Conservation (phyloP, 2,113 vertebrate species). For the Piprites chloris region DNA sequence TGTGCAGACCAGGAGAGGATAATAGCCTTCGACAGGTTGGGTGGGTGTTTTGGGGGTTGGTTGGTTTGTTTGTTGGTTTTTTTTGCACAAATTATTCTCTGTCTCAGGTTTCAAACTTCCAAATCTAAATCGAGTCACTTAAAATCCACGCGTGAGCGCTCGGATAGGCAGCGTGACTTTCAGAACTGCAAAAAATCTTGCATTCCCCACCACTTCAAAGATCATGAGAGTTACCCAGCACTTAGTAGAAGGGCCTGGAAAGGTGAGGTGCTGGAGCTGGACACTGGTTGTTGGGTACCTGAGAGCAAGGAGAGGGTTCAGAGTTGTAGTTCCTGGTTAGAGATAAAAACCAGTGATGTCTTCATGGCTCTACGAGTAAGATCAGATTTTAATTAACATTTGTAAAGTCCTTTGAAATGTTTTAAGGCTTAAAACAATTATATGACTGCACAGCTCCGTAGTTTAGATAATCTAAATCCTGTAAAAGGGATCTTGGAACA, state of each 20-base stretch:
- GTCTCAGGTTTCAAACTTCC: not conserved
- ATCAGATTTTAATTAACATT: slow-evolving; percentile 8
- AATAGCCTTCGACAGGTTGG: not conserved
- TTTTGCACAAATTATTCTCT: not conserved
- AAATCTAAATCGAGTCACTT: not conserved
- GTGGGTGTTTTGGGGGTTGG: too few species aligned
- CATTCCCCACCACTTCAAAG: not conserved
- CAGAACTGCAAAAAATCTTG: not conserved
- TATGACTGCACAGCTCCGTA: not conserved
- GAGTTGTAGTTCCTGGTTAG: not conserved
- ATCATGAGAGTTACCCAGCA: not conserved
- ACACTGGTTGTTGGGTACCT: not conserved
- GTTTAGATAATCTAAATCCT: not conserved
- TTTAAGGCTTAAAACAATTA: slow-evolving; percentile 9
- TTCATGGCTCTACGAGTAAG: not conserved
- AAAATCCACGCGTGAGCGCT: not conserved
- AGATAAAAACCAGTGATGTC: not conserved
- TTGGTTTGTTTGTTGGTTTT: not conserved
- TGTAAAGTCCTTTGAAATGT: slow-evolving; percentile 14
- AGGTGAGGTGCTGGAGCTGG: accelerated
- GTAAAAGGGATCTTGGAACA: not conserved
- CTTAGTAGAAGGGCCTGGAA: not conserved
- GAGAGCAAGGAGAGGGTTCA: not conserved
- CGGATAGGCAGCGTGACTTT: not conserved
- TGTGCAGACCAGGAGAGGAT: not conserved